Base-by-base conservation (phyloP, 2,888 invertebrate genomes). In the Andrena marginata region DNA sequence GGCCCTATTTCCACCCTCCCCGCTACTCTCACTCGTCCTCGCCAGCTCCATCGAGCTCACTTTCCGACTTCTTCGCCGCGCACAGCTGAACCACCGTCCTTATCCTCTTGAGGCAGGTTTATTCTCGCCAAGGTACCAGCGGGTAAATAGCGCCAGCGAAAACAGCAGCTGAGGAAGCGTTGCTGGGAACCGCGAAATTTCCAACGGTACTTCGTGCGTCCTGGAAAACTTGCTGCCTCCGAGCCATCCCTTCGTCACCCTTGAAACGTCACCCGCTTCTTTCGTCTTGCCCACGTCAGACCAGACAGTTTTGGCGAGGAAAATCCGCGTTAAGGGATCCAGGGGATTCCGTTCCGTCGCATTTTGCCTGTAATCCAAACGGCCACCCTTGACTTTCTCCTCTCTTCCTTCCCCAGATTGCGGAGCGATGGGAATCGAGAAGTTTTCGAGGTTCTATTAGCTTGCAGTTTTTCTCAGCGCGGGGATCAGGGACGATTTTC, bases 341-440 rank as follows among this genome's bases (percentile, higher is more conserved):
- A 91, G 88, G 88, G 91, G 91, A 92, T 91, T 87, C 42, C 82
- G 89, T 87, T 87, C 87, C 87, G 88, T 88, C 90, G 91, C 91
- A 92, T 92, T 93, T 93, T 90, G 92, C 89, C 90, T 91, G 90
- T 92, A 92, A 93, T 91, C 91, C 90, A 79, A 85, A 84, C 79
- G 68, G 8, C 72, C 70, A 35, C 59, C 65, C 63, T 29, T 6
- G 2, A 16, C 31, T 7, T 26, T 42, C 49, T 62, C 48, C 20
- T 33, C 26, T 56, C 51, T 63, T 29, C 42, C 62, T 68, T 13
- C 49, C 29, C 8, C 65, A n/a, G n/a, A 35, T 33, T 29, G 13
- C 13, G 29, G 31, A 48, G 0, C 29, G 33, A 7, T 26, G 5
- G 3, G 35, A 71, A 23, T 3, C 60, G 13, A 54, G 62, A 82